A percentile compares a stretch with the other conserved stretches of the same genome.
phyloP scores from a whole-genome alignment of 2,113 vertebrate species.

The Mus spicilegus region DNA sequence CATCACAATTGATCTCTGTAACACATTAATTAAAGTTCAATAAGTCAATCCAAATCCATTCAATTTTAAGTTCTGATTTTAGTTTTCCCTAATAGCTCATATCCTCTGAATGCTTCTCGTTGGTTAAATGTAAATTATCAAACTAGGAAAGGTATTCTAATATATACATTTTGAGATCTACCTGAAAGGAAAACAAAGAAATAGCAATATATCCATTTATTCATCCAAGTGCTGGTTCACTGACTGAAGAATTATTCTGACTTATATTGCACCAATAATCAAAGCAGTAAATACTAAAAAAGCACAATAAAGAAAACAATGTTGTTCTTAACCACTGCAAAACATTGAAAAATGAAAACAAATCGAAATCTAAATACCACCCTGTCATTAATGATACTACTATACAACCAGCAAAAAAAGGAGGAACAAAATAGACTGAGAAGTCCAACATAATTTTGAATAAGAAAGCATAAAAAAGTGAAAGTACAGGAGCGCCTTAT shows the following conservation, averaged over 20 bases:
- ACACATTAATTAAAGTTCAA: conserved; percentile 25
- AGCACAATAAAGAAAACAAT: background rate
- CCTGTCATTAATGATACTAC: background rate
- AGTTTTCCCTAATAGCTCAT: conserved; percentile 5
- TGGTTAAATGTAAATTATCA: background rate
- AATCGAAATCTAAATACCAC: background rate
- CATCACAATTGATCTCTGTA: background rate
- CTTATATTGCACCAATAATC: background rate
- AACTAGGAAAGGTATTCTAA: background rate
- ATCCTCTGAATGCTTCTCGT: background rate
- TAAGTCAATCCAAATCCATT: background rate
- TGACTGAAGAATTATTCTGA: background rate
- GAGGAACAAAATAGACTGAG: background rate
- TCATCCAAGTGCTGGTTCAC: background rate
- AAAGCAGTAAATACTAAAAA: background rate
- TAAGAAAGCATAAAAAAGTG: background rate
- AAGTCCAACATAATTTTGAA: background rate
- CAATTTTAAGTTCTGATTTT: conserved; percentile 32
- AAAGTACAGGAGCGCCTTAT: background rate
- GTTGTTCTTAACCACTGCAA: background rate
- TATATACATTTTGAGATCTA: background rate
- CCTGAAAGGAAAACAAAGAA: background rate
- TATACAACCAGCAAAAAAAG: background rate
- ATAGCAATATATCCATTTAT: background rate
- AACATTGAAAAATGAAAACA: background rate